Conservation (phyloP, 2,113 vertebrate species). For the Pseudorhombus dupliciocellatus region DNA sequence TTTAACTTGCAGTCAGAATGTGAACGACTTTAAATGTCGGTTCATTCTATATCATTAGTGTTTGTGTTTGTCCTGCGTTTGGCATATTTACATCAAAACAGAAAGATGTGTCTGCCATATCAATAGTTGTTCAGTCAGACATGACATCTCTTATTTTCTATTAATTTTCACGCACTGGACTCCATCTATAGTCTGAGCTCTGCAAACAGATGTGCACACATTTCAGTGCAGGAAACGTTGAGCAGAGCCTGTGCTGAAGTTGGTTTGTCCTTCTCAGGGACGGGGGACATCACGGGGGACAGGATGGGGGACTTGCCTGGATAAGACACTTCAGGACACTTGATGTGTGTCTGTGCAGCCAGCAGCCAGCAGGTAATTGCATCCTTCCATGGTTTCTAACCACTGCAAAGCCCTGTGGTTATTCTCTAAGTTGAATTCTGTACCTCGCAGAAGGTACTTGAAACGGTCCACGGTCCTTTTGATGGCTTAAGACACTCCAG, state of each 20-base stretch:
- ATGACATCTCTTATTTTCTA: too few relatives aligned
- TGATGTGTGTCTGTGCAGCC: slow-evolving; percentile 42
- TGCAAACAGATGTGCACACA: background rate
- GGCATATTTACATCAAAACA: too few relatives aligned
- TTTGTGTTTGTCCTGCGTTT: background rate
- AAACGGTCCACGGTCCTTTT: slow-evolving; percentile 58
- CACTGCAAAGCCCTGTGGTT: slow-evolving; percentile 41
- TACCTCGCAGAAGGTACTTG: slow-evolving; percentile 42
- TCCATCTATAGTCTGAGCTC: too few relatives aligned
- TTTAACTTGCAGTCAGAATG: background rate
- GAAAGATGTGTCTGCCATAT: too few relatives aligned
- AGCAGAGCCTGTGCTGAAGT: background rate
- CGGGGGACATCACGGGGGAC: background rate
- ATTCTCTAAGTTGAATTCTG: slow-evolving; percentile 42
- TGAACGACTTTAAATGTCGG: background rate
- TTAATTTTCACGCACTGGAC: too few relatives aligned
- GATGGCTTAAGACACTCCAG: slow-evolving; percentile 39
- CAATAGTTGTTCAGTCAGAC: too few relatives aligned
- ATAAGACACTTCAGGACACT: slow-evolving; percentile 32
- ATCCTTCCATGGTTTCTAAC: slow-evolving; percentile 45
- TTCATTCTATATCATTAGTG: slow-evolving; percentile 3
- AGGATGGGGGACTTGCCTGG: slow-evolving; percentile 13
- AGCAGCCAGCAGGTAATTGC: slow-evolving; percentile 54
- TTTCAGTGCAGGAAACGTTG: slow-evolving; percentile 12
- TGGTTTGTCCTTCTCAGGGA: background rate